A percentile compares a stretch with the other conserved stretches of the same genome.
phyloP scores from a whole-genome alignment of 2,888 invertebrate genomes.

The Electrophaes corylata region DNA sequence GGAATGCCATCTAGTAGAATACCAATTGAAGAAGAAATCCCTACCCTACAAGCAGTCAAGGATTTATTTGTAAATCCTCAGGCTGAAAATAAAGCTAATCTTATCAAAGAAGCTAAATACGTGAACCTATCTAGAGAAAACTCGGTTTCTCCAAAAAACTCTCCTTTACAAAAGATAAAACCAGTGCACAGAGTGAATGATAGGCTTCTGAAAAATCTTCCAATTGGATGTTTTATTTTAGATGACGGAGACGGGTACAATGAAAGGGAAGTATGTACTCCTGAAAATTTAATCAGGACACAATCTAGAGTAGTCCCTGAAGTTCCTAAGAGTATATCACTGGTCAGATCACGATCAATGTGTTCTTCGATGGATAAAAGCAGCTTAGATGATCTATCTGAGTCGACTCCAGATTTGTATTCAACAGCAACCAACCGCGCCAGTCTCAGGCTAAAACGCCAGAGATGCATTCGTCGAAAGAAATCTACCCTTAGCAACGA shows the following conservation, averaged over 20 bases:
- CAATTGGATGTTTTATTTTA: conserved; percentile 75
- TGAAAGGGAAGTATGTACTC: conserved; percentile 80
- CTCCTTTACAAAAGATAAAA: conserved; percentile 64
- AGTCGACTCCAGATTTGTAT: conserved; percentile 73
- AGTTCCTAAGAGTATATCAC: conserved; percentile 41
- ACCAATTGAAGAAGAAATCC: conserved; percentile 58
- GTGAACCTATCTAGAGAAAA: conserved; percentile 75
- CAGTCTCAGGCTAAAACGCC: conserved; percentile 77
- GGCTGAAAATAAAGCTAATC: conserved; percentile 69
- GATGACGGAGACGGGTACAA: conserved; percentile 78
- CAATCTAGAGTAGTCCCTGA: conserved; percentile 42
- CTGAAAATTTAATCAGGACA: conserved; percentile 57
- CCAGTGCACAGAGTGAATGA: conserved; percentile 68
- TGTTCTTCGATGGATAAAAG: conserved; percentile 54
- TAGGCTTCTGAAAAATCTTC: conserved; percentile 72
- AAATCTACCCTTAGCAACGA: conserved; percentile 76
- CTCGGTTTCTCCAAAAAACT: conserved; percentile 72
- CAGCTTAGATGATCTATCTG: conserved; percentile 57
- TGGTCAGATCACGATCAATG: conserved; percentile 73
- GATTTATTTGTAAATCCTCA: conserved; percentile 74
- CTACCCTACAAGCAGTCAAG: conserved; percentile 61
- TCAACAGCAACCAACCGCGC: conserved; percentile 54
- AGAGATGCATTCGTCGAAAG: conserved; percentile 84
- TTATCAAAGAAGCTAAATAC: conserved; percentile 77
- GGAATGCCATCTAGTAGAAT: conserved; percentile 46